phyloP scores from a whole-genome alignment of 2,888 invertebrate genomes.

The Drosophila neutralis region DNA sequence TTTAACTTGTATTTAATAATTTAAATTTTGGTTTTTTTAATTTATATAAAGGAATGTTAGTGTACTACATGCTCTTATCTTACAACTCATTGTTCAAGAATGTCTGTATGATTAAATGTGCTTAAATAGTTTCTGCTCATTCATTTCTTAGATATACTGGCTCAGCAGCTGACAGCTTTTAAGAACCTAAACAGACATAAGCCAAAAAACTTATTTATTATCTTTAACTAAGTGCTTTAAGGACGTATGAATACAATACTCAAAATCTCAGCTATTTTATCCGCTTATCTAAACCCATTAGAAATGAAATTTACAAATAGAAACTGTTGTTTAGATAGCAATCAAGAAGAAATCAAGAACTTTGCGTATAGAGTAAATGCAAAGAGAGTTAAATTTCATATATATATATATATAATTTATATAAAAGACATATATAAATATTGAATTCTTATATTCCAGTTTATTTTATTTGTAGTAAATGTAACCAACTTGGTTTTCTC shows the following conservation, averaged over 20 bases:
- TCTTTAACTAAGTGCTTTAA: slow-evolving; percentile 9
- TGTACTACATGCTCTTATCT: background rate
- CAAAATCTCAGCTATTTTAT: background rate
- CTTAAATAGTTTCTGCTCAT: slow-evolving; percentile 8
- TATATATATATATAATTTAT: background rate
- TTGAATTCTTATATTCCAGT: background rate
- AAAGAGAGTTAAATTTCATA: background rate
- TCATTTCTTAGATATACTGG: slow-evolving; percentile 1
- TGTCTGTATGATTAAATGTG: slow-evolving; percentile 1
- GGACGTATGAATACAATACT: background rate
- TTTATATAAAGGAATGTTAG: background rate
- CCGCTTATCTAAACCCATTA: slow-evolving; percentile 1
- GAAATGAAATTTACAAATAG: background rate
- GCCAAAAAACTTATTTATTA: slow-evolving; percentile 26
- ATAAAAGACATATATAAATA: background rate
- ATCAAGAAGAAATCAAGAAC: background rate
- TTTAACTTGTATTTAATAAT: background rate
- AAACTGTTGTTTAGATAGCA: background rate
- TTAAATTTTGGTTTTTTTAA: background rate
- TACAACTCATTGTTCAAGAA: background rate
- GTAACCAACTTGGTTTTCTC: background rate
- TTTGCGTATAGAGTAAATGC: background rate
- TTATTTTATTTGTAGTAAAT: background rate
- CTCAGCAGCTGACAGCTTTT: background rate
- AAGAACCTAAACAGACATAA: slow-evolving; percentile 16